A percentile compares a stretch with the other conserved stretches of the same genome.
Evolutionary conservation across 2,797 vertebrate genomes (phyloP).

Genomic region (Chiroxiphia lanceolata): DNA sequence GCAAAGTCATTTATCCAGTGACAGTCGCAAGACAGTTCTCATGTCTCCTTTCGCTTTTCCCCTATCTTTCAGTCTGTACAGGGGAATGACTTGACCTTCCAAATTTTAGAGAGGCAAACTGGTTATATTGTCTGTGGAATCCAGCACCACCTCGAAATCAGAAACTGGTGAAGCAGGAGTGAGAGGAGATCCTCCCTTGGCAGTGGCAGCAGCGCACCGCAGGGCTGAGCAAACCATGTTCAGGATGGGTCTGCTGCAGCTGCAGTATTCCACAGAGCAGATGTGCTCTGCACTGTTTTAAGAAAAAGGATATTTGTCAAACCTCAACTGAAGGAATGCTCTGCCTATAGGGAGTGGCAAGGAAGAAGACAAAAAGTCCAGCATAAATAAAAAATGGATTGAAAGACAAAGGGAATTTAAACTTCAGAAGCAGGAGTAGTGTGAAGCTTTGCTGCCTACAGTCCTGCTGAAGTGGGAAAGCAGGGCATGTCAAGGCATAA

Average conservation of each 20-base stretch:
- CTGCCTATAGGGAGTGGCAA: not conserved
- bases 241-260: not conserved
- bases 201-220: not conserved
- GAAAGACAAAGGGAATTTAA: not conserved
- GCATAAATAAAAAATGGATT: not conserved
- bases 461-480: not conserved
- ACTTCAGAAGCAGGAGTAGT: fast-evolving
- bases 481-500: not conserved
- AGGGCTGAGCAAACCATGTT: not conserved
- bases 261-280: not conserved
- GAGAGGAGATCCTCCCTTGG: not conserved
- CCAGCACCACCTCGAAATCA: not conserved
- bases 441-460: not conserved
- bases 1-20: not conserved
- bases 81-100: not conserved
- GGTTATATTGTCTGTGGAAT: not conserved
- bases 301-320: not conserved
- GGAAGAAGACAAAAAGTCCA: not conserved
- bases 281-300: not conserved
- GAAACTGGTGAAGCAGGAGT: not conserved
- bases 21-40: not conserved
- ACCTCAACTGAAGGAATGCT: not conserved
- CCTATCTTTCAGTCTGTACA: not conserved
- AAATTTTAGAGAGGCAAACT: not conserved
- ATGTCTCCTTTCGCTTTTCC: not conserved